Percentiles rank a stretch among this genome's conserved stretches.
Evolutionary conservation across 2,113 vertebrate species (phyloP).

Genomic region (Stomatorhinus ivindoensis): DNA sequence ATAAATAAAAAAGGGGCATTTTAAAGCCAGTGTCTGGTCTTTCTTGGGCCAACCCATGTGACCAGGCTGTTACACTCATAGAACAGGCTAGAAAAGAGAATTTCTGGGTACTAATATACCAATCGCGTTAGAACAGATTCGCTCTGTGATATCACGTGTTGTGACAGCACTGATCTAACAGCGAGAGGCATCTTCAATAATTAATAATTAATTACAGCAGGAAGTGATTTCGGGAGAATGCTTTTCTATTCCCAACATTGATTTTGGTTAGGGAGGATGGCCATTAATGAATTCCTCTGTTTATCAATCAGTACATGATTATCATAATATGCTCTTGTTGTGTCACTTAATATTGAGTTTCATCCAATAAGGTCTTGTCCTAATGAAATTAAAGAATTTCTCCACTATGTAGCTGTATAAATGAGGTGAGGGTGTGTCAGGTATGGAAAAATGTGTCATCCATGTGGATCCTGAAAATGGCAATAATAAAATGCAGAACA

Average conservation of each 20-base stretch:
- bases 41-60: background rate
- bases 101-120: no score
- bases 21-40: background rate
- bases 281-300: background rate
- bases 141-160: no score
- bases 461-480: background rate
- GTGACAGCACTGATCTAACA: background rate
- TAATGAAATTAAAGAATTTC: background rate
- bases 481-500: background rate
- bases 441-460: background rate
- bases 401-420: background rate
- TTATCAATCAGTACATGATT: background rate
- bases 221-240: background rate
- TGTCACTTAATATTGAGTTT: background rate
- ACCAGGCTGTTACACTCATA: background rate
- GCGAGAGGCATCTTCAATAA: background rate
- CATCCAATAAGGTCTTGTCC: background rate
- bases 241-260: background rate
- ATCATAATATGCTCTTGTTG: background rate
- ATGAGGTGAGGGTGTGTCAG: background rate
- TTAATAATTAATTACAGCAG: background rate
- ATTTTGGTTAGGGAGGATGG: background rate
- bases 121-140: no score
- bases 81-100: background rate
- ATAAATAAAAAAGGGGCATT: constrained; percentile 11